A percentile compares a stretch with the other conserved stretches of the same genome.
Evolutionary conservation across 2,797 vertebrate genomes (phyloP).

Genomic region (Rhynchonycteris naso): DNA sequence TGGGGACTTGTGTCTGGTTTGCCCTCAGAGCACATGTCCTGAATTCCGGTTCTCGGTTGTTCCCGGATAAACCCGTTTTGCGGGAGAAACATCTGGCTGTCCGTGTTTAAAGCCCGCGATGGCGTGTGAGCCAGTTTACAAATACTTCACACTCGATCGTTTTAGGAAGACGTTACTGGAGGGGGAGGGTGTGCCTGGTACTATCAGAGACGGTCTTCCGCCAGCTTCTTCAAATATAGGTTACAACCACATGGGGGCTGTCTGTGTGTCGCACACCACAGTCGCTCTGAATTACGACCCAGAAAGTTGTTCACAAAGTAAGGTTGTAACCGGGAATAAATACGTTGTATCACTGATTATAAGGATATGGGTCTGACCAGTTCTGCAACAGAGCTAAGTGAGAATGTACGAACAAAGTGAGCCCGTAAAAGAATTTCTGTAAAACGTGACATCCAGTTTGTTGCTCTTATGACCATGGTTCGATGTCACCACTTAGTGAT

Average conservation of each 20-base stretch:
- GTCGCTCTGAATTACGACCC: neutral
- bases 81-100: neutral
- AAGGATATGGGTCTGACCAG: no score
- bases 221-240: neutral
- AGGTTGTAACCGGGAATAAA: no score
- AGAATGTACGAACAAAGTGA: no score
- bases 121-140: neutral
- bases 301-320: neutral
- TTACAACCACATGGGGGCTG: neutral
- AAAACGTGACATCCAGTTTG: no score
- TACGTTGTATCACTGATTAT: no score
- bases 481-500: no score
- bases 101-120: neutral
- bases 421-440: no score
- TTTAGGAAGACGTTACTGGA: neutral
- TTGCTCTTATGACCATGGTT: no score
- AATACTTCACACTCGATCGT: neutral
- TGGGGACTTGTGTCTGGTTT: neutral
- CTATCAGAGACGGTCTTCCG: neutral
- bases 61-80: neutral
- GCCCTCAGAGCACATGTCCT: neutral
- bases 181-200: neutral
- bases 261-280: neutral
- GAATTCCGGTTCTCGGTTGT: neutral
- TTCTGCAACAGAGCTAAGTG: no score